Conservation (phyloP, 23 tunicate genomes). For the Styela plicata region DNA sequence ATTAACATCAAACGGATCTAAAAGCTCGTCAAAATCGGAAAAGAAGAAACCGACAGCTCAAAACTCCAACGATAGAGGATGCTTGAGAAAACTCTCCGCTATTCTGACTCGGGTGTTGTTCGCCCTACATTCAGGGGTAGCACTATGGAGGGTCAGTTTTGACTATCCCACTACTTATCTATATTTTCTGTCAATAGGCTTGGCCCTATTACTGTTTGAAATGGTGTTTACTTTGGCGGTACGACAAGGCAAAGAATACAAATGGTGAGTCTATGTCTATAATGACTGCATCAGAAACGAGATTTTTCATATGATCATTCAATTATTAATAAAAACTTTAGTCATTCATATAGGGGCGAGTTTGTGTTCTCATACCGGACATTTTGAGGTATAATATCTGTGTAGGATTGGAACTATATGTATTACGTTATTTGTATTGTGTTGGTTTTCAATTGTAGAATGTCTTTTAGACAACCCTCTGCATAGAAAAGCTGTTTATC, state of each 20-base stretch:
- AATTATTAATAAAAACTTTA: too few species aligned
- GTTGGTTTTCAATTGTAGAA: too few species aligned
- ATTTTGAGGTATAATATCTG: too few species aligned
- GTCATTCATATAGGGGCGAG: too few species aligned
- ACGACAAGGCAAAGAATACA: slow-evolving; percentile 88
- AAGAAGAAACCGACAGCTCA: background rate
- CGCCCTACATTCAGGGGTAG: slow-evolving; percentile 62
- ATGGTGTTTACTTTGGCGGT: slow-evolving; percentile 67
- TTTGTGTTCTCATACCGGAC: too few species aligned
- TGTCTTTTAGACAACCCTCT: too few species aligned
- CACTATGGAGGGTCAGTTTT: slow-evolving; percentile 78
- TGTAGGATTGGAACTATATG: too few species aligned
- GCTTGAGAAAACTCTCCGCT: slow-evolving; percentile 36
- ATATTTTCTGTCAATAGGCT: slow-evolving; percentile 60
- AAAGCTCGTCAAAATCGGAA: background rate
- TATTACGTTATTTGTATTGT: too few species aligned
- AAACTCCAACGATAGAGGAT: background rate
- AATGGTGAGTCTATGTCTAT: slow-evolving; percentile 80
- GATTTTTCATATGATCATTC: too few species aligned
- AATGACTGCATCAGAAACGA: too few species aligned
- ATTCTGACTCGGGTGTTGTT: slow-evolving; percentile 70
- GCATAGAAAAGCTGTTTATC: too few species aligned
- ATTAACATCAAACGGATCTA: background rate
- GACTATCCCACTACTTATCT: slow-evolving; percentile 34
- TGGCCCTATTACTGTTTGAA: slow-evolving; percentile 64